Conservation (phyloP, 2,113 vertebrate genomes). For the Pluvialis apricaria region DNA sequence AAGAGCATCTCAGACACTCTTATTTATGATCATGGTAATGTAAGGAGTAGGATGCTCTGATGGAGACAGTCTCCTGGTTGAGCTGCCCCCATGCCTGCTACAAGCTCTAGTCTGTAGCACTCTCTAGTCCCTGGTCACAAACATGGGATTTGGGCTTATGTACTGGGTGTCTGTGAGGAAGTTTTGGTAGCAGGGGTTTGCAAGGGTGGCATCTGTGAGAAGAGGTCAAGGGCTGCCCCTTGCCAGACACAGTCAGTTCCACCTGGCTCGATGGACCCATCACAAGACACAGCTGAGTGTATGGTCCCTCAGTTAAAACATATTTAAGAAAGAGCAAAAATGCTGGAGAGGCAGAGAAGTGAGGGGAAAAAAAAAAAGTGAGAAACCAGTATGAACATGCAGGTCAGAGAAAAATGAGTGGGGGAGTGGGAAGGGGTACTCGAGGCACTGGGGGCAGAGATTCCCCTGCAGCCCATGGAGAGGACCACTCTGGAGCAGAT, state of each 20-base stretch:
- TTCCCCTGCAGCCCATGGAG: not conserved
- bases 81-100: not conserved
- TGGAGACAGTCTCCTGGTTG: not conserved
- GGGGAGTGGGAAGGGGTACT: accelerated
- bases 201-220: not conserved
- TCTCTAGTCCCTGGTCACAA: not conserved
- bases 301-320: not conserved
- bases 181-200: not conserved
- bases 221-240: not conserved
- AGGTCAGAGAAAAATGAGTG: not conserved
- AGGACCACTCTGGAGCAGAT: not conserved
- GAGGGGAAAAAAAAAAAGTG: not conserved
- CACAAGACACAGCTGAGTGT: not conserved
- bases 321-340: not conserved
- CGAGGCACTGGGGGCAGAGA: not conserved
- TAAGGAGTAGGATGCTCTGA: not conserved
- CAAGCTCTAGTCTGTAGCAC: not conserved
- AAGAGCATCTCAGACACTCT: not conserved
- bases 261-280: not conserved
- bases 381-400: accelerated
- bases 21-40: not conserved
- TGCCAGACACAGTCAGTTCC: not conserved
- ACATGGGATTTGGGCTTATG: not conserved
- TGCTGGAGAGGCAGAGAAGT: not conserved
- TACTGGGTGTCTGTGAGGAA: not conserved